Base-by-base conservation (phyloP, 2,113 vertebrate species). In the Nothobranchius kuhntae region DNA sequence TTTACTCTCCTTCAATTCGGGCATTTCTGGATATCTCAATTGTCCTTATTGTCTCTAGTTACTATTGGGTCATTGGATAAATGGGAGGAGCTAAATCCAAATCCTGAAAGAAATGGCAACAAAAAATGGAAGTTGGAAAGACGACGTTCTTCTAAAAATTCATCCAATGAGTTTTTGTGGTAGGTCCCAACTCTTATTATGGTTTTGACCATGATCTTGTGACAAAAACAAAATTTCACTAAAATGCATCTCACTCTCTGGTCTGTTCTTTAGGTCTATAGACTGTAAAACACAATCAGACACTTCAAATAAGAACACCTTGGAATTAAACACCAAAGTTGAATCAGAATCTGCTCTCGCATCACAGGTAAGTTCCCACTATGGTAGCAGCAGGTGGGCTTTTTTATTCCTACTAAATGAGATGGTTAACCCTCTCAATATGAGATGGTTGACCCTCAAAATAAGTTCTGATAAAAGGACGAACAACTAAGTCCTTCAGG, bases 111-210 rank as follows among this genome's bases (percentile, higher is more conserved):
- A 88, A 95, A 88, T 50, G 90, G 87, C 68, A 96, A 95, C 82
- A 92, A 87, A 30, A 96, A 96, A 70, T 94, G 95, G 88, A 93
- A 94, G 77, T 48, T 94, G 61, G 96, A 99, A 38, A 86, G 93
- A 90, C 93, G 93, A 26, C 92, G 95, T 2, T 94, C 96, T n/a
- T 96, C 96, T 10, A 96, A 96, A 89, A 93, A 93, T 64, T 90
- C 94, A 26, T 97, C 97, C 14, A 96, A 95, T 79, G 98, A 99
- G 80, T 94, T 98, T 62, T 87, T 97, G 61, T 99, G 96, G 97
- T 98, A 91, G 89, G 90, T 70, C 2, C 21, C 42, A 6, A 30
- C 30, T 30, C 30, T 30, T 61, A 0, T 9, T 24, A 10, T 53
- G 4, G 44, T 10, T 59, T 26, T 54, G 50, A 35, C 9, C 14